phyloP scores from a whole-genome alignment of 2,113 vertebrate genomes.

The Sinocyclocheilus rhinocerous region DNA sequence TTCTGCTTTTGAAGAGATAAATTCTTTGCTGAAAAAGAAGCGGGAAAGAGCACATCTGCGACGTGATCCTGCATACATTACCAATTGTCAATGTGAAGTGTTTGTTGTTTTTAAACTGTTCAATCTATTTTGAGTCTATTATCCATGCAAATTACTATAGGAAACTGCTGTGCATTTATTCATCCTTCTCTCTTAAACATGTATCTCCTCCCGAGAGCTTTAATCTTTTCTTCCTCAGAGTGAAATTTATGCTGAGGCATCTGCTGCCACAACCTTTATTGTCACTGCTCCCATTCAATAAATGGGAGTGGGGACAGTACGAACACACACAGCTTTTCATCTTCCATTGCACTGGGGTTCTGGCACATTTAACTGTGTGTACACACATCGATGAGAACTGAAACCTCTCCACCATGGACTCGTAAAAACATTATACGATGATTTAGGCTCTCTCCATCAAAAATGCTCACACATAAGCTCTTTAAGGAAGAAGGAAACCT shows the following conservation, averaged over 20 bases:
- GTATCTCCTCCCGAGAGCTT: constrained; percentile 45
- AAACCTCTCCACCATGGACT: neutral
- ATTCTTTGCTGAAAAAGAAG: constrained; percentile 22
- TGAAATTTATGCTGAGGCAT: constrained; percentile 63
- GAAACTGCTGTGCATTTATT: constrained; percentile 45
- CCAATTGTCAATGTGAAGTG: neutral
- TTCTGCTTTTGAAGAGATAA: constrained; percentile 29
- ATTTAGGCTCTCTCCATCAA: neutral
- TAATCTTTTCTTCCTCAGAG: constrained; percentile 15
- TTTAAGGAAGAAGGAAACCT: constrained; percentile 28
- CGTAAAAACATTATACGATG: neutral
- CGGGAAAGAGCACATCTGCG: neutral
- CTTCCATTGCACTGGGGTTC: constrained; percentile 5
- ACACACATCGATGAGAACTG: neutral
- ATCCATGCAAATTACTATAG: constrained; percentile 10
- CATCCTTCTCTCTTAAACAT: constrained; percentile 41
- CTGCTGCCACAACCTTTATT: constrained; percentile 56
- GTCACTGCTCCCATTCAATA: constrained; percentile 52
- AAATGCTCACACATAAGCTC: constrained; percentile 29
- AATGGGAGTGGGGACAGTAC: constrained; percentile 48
- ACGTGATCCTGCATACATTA: constrained; percentile 15
- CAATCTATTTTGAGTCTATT: constrained; percentile 11
- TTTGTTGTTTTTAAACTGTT: neutral
- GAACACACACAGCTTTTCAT: constrained; percentile 17
- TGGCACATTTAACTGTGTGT: constrained; percentile 9